phyloP scores from a whole-genome alignment of 2,113 vertebrate genomes.

The Sterrhoptilus dennistouni region DNA sequence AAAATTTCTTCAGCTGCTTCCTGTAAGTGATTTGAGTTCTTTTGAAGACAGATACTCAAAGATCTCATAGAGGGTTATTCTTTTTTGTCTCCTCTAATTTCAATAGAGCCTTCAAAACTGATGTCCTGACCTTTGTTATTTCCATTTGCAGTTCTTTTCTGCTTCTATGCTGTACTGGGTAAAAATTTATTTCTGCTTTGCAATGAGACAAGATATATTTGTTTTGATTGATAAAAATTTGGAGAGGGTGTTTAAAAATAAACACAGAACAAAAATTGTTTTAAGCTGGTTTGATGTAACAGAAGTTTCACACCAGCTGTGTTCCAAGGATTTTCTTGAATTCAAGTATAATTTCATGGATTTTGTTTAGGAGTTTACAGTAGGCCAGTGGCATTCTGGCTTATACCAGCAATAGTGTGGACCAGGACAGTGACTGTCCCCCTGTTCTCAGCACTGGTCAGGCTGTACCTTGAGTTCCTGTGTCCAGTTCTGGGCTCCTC shows the following conservation, averaged over 20 bases:
- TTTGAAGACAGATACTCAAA: neutral
- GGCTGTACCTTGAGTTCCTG: fast-evolving
- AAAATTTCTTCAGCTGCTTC: neutral
- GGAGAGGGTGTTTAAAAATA: neutral
- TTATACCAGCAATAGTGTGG: neutral
- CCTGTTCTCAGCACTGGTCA: neutral
- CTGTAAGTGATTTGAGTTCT: neutral
- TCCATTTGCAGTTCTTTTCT: neutral
- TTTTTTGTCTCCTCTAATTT: neutral
- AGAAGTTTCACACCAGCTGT: neutral
- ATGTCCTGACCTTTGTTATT: neutral
- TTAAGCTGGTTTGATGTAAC: neutral
- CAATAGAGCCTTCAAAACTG: neutral
- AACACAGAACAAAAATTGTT: neutral
- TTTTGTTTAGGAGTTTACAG: neutral
- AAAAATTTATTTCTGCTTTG: neutral
- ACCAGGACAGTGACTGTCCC: neutral
- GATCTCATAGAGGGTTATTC: neutral
- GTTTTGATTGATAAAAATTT: neutral
- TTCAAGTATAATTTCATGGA: neutral
- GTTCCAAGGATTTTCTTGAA: neutral
- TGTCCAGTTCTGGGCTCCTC: no score
- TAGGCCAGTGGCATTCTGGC: neutral
- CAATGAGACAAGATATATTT: neutral
- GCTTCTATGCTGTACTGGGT: neutral